Base-by-base conservation (phyloP, 2,888 invertebrate species). In the Drosophila aldrichi region DNA sequence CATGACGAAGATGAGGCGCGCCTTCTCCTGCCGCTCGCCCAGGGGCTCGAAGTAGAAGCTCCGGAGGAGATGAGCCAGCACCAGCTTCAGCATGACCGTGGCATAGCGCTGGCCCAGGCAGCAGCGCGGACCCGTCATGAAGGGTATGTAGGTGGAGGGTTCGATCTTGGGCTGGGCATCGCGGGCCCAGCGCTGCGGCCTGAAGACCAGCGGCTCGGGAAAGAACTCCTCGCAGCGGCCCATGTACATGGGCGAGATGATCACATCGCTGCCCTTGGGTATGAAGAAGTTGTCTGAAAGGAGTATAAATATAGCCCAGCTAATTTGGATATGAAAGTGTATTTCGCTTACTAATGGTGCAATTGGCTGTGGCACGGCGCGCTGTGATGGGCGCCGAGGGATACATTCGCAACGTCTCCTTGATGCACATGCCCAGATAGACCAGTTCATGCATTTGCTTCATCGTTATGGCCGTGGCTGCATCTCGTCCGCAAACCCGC, bases 341-440 rank as follows among this genome's bases (percentile, higher is more conserved):
- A 0, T 0, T 25, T 12, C 7, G 29, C 82, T 77, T 46, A 86
- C 86, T 88, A 7, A 86, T 88, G 25, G 55, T 67, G 32, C 78
- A 85, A 36, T 89, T 69, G 20, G 82, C 63, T 2, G 74, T 81
- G 18, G 86, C 86, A 1, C 70, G 64, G 9, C 86, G 59, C 3
- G 71, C 68, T 0, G 62, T 59, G 7, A 90, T 32, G 2, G 91
- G 91, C 5, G 68, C 90, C 8, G 91, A 76, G 12, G 90, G 86
- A 73, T 82, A 90, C 55, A 90, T 16, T 6, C 90, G 70, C 34
- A 90, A 44, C 0, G 91, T 69, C 65, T 90, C 90, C 64, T 91
- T 91, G 7, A 90, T 65, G 20, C 91, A 84, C 80, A 88, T 88
- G n/a, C 91, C 90, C 25, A 90, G 41, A 40, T 79, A 90, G 9